Conservation (phyloP, 2,888 invertebrate species). For the Drosophila paucipuncta region DNA sequence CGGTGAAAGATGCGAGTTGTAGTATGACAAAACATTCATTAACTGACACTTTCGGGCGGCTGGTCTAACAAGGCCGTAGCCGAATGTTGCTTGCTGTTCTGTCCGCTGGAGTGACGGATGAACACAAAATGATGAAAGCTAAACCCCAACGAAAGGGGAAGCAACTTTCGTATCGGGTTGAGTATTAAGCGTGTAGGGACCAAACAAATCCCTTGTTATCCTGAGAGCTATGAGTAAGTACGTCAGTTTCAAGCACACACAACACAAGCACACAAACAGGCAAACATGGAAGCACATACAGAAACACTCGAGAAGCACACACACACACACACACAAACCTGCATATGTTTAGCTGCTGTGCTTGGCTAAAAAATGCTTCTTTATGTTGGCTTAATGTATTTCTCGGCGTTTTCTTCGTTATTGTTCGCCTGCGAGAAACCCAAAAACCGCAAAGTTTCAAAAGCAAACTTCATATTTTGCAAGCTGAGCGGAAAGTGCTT, state of each 20-base stretch:
- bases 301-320: neutral
- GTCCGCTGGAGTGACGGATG: conserved; percentile 41
- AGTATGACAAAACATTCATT: conserved; percentile 72
- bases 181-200: conserved; percentile 58
- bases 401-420: conserved; percentile 64
- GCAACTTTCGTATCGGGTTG: conserved; percentile 45
- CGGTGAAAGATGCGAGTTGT: conserved; percentile 44
- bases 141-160: conserved; percentile 29
- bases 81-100: conserved; percentile 23
- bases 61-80: conserved; percentile 22
- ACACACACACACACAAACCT: conserved; percentile 23
- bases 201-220: conserved; percentile 69
- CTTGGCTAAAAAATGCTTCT: conserved; percentile 63
- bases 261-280: conserved; percentile 28
- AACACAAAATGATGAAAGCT: conserved; percentile 59
- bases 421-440: conserved; percentile 65
- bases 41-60: conserved; percentile 64
- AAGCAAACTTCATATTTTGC: conserved; percentile 75
- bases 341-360: conserved; percentile 52
- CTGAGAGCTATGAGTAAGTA: conserved; percentile 60
- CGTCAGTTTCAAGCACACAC: conserved; percentile 47
- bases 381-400: conserved; percentile 74
- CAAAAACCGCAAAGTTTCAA: conserved; percentile 73
- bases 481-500: conserved; percentile 71
- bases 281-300: conserved; percentile 4